These are phyloP conservation scores for Plebejus melissa DNA, from an alignment of 2,888 invertebrate species.

Conservation along the genomic window DNA sequence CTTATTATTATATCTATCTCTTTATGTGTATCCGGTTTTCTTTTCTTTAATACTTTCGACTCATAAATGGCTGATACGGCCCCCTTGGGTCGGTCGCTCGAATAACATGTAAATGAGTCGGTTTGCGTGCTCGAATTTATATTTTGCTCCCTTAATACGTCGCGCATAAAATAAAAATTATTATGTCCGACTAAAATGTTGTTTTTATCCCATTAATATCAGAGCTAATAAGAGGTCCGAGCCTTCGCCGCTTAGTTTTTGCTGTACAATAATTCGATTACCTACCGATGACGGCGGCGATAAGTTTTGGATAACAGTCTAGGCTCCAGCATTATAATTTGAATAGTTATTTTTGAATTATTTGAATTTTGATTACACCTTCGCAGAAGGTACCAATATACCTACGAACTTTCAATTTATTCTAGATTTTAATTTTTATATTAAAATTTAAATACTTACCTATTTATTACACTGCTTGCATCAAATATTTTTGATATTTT, in stretches of 20 bases:
- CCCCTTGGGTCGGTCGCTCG: conserved; percentile 73
- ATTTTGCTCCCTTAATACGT: conserved; percentile 42
- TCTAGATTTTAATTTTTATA: no score
- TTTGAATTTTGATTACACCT: conserved; percentile 36
- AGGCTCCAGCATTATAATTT: conserved; percentile 35
- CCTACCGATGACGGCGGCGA: conserved; percentile 30
- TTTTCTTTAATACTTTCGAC: conserved; percentile 77
- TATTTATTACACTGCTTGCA: no score
- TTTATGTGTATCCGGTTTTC: conserved; percentile 73
- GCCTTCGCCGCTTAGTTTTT: background rate
- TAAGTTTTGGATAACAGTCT: conserved; percentile 42
- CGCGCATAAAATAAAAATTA: conserved; percentile 21
- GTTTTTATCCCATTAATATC: conserved; percentile 25
- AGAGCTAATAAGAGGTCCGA: conserved; percentile 20
- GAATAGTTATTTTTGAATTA: conserved; percentile 47
- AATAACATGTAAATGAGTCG: conserved; percentile 78
- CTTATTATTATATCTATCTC: conserved; percentile 65
- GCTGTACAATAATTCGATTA: conserved; percentile 18
- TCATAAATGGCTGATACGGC: conserved; percentile 77
- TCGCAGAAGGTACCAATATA: background rate
- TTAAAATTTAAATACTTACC: no score
- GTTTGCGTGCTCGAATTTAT: conserved; percentile 63
- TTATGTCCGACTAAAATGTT: conserved; percentile 26
- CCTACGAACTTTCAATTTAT: conserved; percentile 27
- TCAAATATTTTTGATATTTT: background rate